phyloP scores from a whole-genome alignment of 2,797 vertebrate genomes.

The Spatula versicolor region DNA sequence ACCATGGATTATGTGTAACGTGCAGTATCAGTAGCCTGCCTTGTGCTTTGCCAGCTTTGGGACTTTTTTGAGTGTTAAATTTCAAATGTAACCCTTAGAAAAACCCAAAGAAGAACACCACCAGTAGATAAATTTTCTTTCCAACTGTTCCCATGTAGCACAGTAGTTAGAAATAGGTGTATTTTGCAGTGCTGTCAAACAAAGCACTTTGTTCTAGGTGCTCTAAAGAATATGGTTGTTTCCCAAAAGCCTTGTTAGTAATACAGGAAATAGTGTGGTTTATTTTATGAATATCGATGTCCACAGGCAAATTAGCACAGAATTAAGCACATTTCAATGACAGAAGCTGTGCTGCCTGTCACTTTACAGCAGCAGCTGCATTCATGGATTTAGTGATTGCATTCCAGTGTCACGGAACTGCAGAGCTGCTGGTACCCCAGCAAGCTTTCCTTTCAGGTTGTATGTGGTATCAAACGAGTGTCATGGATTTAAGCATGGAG shows the following conservation, averaged over 20 bases:
- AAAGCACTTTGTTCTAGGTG: slow-evolving; percentile 22
- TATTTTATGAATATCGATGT: neutral
- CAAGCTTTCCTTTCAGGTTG: neutral
- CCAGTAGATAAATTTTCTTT: neutral
- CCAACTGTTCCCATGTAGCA: slow-evolving; percentile 22
- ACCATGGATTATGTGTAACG: neutral
- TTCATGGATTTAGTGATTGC: neutral
- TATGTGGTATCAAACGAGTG: neutral
- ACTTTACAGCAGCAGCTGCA: neutral
- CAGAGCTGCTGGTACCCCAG: neutral
- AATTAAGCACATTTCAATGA: neutral
- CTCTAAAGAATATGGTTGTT: slow-evolving; percentile 17
- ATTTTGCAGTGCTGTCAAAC: slow-evolving; percentile 19
- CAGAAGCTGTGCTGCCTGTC: neutral
- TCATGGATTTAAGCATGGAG: neutral
- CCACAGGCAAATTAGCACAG: neutral
- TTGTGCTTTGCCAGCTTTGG: neutral
- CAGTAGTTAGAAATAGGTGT: slow-evolving; percentile 37
- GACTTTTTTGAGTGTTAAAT: neutral
- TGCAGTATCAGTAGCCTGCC: neutral
- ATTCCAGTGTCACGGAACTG: neutral
- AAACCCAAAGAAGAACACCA: neutral
- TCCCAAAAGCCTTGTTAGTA: slow-evolving; percentile 29
- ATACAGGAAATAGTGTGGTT: neutral
- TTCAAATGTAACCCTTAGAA: neutral